Base-by-base conservation (phyloP, 2,888 invertebrate species). In the Eristalinus sepulchralis region DNA sequence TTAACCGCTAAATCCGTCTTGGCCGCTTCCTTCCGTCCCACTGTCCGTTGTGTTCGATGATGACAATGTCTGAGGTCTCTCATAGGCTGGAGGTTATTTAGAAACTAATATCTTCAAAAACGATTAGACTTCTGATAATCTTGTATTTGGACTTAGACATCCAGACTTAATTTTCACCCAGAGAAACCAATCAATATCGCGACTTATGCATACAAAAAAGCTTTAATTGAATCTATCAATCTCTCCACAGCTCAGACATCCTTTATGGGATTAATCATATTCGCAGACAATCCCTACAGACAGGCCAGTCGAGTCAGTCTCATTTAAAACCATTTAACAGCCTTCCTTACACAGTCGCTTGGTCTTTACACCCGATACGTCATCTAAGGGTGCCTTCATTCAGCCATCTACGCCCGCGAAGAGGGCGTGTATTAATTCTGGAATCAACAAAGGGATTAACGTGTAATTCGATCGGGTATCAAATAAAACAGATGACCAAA, bases 401-500 rank as follows among this genome's bases (percentile, higher is more conserved):
- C 62, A 24, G 10, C 24, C 53, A 33, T 17, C 11, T n/a, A 20
- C 71, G 60, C 66, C 24, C 31, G 33, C 10, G 39, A 75, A 81
- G 59, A 68, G 72, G 85, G 86, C 83, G 79, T 47, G 47, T 80
- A 87, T 87, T 87, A 87, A 87, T 83, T 78, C 83, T 76, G 68
- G n/a, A 83, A 83, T 87, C 83, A 83, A 87, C 87, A 87, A 87
- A 87, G 78, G 72, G 87, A 87, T 87, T 87, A 79, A 87, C 87
- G 76, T 83, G 87, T 83, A 87, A 87, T 78, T 76, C 79, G 71
- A 87, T 87, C 87, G 80, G 87, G 87, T 87, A 87, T 87, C 87
- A 87, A 87, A 87, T 87, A 87, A 87, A 87, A 83, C 87, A 83
- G 83, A 79, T 87, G 87, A 87, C 87, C 87, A 87, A 87, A 87